phyloP scores from a whole-genome alignment of 2,113 vertebrate species.

The Psammodynastes pulverulentus region DNA sequence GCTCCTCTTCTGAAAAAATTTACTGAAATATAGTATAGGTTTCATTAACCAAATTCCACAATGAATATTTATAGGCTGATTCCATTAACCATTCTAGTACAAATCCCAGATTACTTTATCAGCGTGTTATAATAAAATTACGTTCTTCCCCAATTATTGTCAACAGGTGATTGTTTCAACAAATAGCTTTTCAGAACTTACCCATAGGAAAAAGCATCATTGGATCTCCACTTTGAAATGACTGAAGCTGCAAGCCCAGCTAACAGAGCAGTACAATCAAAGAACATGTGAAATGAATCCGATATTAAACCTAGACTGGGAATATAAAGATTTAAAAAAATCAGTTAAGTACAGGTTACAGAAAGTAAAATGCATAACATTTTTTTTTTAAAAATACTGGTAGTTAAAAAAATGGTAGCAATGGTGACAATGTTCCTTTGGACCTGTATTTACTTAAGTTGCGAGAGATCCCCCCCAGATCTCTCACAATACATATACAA shows the following conservation, averaged over 20 bases:
- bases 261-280: conserved; percentile 96
- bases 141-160: background rate
- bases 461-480: too few species aligned
- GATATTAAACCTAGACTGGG: conserved; percentile 96
- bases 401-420: background rate
- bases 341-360: conserved; percentile 24
- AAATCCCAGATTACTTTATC: background rate
- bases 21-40: background rate
- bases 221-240: conserved; percentile 96
- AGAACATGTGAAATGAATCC: conserved; percentile 99
- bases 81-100: background rate
- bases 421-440: background rate
- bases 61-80: background rate
- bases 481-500: background rate
- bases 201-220: conserved; percentile 98
- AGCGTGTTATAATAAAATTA: background rate
- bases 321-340: conserved; percentile 58
- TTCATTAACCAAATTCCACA: background rate
- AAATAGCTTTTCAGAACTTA: conserved; percentile 61
- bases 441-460: background rate
- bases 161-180: background rate
- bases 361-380: background rate
- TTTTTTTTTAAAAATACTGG: background rate
- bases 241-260: conserved; percentile 96
- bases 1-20: background rate